phyloP scores from a whole-genome alignment of 2,888 invertebrate species.

The Agrotis clavis region DNA sequence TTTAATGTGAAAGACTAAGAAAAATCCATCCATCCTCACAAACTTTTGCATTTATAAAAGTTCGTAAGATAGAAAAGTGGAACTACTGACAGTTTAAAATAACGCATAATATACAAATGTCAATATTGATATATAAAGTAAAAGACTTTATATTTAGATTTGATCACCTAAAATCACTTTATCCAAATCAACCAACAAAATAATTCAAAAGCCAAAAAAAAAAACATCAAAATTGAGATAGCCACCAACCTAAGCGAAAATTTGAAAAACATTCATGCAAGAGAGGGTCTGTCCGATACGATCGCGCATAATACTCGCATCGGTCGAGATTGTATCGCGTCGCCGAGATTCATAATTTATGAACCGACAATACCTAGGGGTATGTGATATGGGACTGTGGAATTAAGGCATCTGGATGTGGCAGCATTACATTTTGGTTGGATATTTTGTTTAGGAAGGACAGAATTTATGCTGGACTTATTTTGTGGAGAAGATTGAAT shows the following conservation, averaged over 20 bases:
- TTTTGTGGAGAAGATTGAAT: neutral
- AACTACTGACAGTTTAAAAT: no score
- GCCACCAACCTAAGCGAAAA: constrained; percentile 62
- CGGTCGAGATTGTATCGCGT: constrained; percentile 85
- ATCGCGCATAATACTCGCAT: constrained; percentile 86
- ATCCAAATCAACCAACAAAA: constrained; percentile 7
- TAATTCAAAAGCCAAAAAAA: constrained; percentile 16
- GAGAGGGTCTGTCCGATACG: constrained; percentile 69
- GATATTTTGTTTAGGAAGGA: neutral
- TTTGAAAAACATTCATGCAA: constrained; percentile 70
- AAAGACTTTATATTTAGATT: no score
- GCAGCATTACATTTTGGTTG: neutral
- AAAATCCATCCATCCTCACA: no score
- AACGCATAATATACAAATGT: no score
- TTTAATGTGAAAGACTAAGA: no score
- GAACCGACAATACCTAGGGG: constrained; percentile 80
- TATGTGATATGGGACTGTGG: constrained; percentile 67
- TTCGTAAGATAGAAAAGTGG: no score
- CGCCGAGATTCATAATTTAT: constrained; percentile 87
- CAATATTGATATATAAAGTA: no score
- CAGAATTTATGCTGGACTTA: neutral
- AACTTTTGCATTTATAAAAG: no score
- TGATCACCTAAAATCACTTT: no score
- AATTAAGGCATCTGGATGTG: constrained; percentile 58
- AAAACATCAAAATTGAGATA: constrained; percentile 18